These are phyloP conservation scores for Melangyna quadrimaculata DNA, from an alignment of 2,888 invertebrate species.

Conservation along the genomic window DNA sequence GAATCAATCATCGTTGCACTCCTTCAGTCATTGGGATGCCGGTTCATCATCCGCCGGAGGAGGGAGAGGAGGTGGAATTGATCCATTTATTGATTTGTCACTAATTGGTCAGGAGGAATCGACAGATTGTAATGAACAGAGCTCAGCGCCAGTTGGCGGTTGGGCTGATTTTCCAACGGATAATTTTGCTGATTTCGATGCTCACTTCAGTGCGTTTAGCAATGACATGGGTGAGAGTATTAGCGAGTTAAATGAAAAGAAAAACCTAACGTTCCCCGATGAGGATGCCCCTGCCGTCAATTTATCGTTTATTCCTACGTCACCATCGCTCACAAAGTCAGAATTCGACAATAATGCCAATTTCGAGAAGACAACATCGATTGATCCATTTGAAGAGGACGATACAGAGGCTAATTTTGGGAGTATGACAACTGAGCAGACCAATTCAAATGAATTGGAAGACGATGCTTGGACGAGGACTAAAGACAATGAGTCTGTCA, in stretches of 20 bases:
- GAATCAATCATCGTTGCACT: conserved; percentile 49
- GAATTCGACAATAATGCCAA: conserved; percentile 79
- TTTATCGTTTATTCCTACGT: conserved; percentile 33
- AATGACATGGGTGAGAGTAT: conserved; percentile 76
- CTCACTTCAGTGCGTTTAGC: conserved; percentile 78
- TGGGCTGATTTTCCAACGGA: conserved; percentile 78
- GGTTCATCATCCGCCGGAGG: conserved; percentile 42
- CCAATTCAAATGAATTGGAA: conserved; percentile 53
- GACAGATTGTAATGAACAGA: conserved; percentile 17
- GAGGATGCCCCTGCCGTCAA: conserved; percentile 18
- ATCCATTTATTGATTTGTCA: conserved; percentile 76
- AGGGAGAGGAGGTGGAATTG: conserved; percentile 69
- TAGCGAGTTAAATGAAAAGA: conserved; percentile 29
- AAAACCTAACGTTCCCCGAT: not conserved
- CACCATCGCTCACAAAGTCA: conserved; percentile 51
- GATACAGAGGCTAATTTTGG: conserved; percentile 63
- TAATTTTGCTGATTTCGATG: conserved; percentile 80
- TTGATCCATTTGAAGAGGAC: conserved; percentile 53
- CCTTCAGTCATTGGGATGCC: conserved; percentile 77
- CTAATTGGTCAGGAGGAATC: conserved; percentile 35
- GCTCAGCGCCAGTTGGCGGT: conserved; percentile 66
- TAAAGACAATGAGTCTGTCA: conserved; percentile 61
- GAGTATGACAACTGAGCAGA: conserved; percentile 58
- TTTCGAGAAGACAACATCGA: conserved; percentile 75
- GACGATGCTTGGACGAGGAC: conserved; percentile 44